phyloP scores from a whole-genome alignment of 2,797 vertebrate genomes.

The Xyrichtys novacula region DNA sequence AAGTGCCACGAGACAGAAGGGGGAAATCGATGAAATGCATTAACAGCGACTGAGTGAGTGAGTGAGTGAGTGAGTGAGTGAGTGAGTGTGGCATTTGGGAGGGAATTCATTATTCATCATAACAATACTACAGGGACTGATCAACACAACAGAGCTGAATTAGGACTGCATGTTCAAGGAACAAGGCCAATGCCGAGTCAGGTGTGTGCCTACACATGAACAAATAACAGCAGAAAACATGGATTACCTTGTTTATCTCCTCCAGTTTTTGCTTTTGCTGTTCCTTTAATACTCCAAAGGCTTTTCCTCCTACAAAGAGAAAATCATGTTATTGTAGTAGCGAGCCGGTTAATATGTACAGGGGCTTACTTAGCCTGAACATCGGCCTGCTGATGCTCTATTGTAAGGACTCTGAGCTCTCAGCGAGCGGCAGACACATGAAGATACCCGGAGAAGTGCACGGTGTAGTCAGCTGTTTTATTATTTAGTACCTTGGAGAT shows the following conservation, averaged over 20 bases:
- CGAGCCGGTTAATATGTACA: slow-evolving; percentile 15
- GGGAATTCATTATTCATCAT: not conserved
- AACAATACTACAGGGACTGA: not conserved
- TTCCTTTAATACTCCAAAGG: slow-evolving; percentile 89
- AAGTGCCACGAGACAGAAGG: slow-evolving; percentile 51
- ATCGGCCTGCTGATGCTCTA: slow-evolving; percentile 69
- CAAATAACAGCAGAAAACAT: not conserved
- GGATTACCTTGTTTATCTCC: slow-evolving; percentile 90
- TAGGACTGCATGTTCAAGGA: slow-evolving; percentile 7
- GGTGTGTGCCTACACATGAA: slow-evolving; percentile 48
- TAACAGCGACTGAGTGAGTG: not conserved
- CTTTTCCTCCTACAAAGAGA: slow-evolving; percentile 88
- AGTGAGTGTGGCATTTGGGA: not conserved
- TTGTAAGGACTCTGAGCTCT: slow-evolving; percentile 56
- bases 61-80: not conserved
- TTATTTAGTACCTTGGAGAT: slow-evolving; percentile 79
- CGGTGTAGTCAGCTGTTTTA: accelerated
- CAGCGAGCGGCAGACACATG: slow-evolving; percentile 37
- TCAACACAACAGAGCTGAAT: not conserved
- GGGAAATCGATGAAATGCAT: slow-evolving; percentile 47
- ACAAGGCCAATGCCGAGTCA: slow-evolving; percentile 65
- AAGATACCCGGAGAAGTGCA: not conserved
- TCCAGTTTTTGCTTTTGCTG: slow-evolving; percentile 89
- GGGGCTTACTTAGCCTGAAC: slow-evolving; percentile 22
- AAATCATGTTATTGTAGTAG: not conserved